Percentiles rank a stretch among this genome's conserved stretches.
Conservation (phyloP, 92 coral and sea anemone genomes). For the Anthopleura xanthogrammica region DNA sequence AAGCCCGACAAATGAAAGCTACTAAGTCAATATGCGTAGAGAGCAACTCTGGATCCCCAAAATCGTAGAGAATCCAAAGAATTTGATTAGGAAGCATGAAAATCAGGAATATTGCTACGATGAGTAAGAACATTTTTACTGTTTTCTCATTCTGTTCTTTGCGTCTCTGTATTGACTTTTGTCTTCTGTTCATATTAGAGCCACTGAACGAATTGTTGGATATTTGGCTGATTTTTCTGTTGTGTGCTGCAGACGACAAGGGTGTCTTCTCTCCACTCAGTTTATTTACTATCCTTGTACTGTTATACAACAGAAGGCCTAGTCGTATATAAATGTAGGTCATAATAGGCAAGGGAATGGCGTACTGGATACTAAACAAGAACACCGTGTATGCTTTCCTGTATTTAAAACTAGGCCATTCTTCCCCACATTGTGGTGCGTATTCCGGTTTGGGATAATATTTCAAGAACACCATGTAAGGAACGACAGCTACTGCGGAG, state of each 20-base stretch:
- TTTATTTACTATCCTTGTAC: conserved; percentile 45
- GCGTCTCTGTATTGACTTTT: conserved; percentile 49
- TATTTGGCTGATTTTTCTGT: conserved; percentile 7
- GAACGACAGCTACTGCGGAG: conserved; percentile 59
- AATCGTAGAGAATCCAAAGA: conserved; percentile 75
- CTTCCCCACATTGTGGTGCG: conserved; percentile 58
- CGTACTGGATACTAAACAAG: conserved; percentile 80
- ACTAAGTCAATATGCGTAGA: conserved; percentile 44
- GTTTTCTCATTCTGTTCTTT: conserved; percentile 64
- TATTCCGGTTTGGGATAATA: conserved; percentile 9
- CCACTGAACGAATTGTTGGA: conserved; percentile 8
- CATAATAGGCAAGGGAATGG: conserved; percentile 72
- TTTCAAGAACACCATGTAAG: conserved; percentile 54
- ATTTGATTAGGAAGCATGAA: conserved; percentile 93
- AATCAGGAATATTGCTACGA: conserved; percentile 77
- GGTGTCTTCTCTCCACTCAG: conserved; percentile 23
- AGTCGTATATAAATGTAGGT: conserved; percentile 61
- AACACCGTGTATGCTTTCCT: conserved; percentile 75
- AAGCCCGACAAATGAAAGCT: conserved; percentile 71
- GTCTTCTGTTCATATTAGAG: conserved; percentile 15
- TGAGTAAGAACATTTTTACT: conserved; percentile 79
- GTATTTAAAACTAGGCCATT: conserved; percentile 58
- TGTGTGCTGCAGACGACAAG: background rate
- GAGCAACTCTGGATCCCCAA: conserved; percentile 49
- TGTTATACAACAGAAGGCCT: conserved; percentile 59